Percentiles rank a stretch among this genome's conserved stretches.
These are phyloP conservation scores for Rostratula benghalensis DNA, from an alignment of 2,113 vertebrate genomes.

Conservation along the genomic window DNA sequence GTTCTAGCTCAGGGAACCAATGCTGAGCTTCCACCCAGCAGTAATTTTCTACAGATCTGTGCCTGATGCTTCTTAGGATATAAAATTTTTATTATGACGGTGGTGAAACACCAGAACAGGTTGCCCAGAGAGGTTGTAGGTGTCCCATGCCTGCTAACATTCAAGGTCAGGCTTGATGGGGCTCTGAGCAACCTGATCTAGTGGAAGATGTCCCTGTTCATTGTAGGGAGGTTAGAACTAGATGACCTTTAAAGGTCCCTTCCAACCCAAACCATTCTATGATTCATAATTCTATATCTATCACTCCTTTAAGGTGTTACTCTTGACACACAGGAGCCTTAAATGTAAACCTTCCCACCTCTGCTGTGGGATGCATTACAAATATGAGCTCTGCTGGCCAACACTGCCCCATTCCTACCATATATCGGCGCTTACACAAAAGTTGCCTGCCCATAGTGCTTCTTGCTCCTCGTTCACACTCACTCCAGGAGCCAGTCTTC, in stretches of 20 bases:
- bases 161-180: not conserved
- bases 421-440: not conserved
- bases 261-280: not conserved
- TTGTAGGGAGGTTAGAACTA: not conserved
- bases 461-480: not conserved
- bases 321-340: not conserved
- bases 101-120: not conserved
- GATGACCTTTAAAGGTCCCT: not conserved
- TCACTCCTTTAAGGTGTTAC: not conserved
- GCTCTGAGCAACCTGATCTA: not conserved
- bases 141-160: not conserved
- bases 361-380: not conserved
- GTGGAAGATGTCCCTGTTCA: not conserved
- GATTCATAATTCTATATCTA: not conserved
- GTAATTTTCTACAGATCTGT: not conserved
- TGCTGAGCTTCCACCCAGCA: not conserved
- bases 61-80: not conserved
- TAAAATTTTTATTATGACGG: not conserved
- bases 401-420: fast-evolving
- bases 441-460: not conserved
- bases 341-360: not conserved
- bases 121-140: not conserved
- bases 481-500: not conserved
- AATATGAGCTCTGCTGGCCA: not conserved
- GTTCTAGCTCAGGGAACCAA: not conserved